phyloP scores from a whole-genome alignment of 2,797 vertebrate genomes.

The Chelon labrosus region DNA sequence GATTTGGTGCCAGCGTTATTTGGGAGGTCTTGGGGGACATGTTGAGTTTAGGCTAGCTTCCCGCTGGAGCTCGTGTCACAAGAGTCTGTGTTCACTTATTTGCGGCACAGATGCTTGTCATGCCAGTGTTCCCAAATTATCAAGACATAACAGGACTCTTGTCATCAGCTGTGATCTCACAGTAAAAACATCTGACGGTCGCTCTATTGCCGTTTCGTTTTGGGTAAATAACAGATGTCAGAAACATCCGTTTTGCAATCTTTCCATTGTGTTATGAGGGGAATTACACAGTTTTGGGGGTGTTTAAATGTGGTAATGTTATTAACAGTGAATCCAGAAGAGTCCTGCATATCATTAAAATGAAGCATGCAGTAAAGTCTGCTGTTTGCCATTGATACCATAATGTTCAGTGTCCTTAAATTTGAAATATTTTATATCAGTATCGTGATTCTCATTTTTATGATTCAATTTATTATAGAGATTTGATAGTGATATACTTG shows the following conservation, averaged over 20 bases:
- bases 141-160: slow-evolving; percentile 70
- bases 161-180: slow-evolving; percentile 60
- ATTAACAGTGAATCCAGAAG: too few species aligned
- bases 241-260: slow-evolving; percentile 16
- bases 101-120: slow-evolving; percentile 61
- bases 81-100: slow-evolving; percentile 78
- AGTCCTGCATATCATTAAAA: not conserved
- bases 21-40: slow-evolving; percentile 66
- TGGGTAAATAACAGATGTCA: slow-evolving; percentile 43
- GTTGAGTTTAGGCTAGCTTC: slow-evolving; percentile 60
- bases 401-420: not conserved
- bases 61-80: slow-evolving; percentile 63
- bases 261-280: slow-evolving; percentile 20
- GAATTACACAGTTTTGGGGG: not conserved
- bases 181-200: slow-evolving; percentile 56
- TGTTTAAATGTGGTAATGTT: not conserved
- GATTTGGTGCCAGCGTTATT: slow-evolving; percentile 31
- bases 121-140: slow-evolving; percentile 71
- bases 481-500: not conserved
- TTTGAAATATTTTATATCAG: not conserved
- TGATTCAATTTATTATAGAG: not conserved
- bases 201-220: slow-evolving; percentile 43
- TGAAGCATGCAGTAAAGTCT: not conserved
- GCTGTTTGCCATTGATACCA: not conserved
- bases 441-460: not conserved